phyloP scores from a whole-genome alignment of 2,888 invertebrate genomes.

The Cynaeus angustus region DNA sequence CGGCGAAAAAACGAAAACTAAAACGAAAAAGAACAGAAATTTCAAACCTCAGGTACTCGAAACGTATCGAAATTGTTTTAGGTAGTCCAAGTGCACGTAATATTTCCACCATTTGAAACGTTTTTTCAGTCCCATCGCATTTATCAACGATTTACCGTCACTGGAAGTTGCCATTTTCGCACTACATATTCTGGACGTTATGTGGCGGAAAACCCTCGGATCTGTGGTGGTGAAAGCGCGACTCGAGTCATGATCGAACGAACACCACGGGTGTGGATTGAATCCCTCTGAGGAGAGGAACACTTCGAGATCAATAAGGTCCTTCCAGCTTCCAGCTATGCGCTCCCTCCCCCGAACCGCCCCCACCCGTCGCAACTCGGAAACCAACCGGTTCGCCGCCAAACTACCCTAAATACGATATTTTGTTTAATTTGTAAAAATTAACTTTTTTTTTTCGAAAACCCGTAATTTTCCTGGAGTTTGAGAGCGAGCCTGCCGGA shows the following conservation, averaged over 20 bases:
- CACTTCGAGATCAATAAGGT: conserved; percentile 69
- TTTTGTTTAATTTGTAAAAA: too few species aligned
- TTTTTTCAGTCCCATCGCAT: conserved; percentile 66
- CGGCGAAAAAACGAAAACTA: conserved; percentile 33
- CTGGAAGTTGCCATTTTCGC: conserved; percentile 57
- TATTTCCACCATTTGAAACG: conserved; percentile 68
- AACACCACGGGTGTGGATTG: conserved; percentile 65
- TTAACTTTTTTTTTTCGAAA: too few species aligned
- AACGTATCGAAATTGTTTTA: conserved; percentile 57
- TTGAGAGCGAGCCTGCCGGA: too few species aligned
- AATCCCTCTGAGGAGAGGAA: conserved; percentile 59
- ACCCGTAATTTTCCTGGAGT: too few species aligned
- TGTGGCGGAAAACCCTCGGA: conserved; percentile 47
- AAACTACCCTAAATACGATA: background rate
- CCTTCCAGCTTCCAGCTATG: conserved; percentile 67
- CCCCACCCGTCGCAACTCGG: conserved; percentile 24
- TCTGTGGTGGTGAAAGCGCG: conserved; percentile 53
- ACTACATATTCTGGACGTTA: conserved; percentile 49
- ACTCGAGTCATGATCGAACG: conserved; percentile 57
- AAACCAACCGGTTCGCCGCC: conserved; percentile 31
- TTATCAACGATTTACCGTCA: conserved; percentile 60
- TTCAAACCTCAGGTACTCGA: conserved; percentile 64
- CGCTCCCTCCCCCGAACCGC: conserved; percentile 50
- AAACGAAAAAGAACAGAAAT: conserved; percentile 51
- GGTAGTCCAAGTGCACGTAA: conserved; percentile 65